These are phyloP conservation scores for Cephus runcator DNA, from an alignment of 2,888 invertebrate species.

Conservation along the genomic window DNA sequence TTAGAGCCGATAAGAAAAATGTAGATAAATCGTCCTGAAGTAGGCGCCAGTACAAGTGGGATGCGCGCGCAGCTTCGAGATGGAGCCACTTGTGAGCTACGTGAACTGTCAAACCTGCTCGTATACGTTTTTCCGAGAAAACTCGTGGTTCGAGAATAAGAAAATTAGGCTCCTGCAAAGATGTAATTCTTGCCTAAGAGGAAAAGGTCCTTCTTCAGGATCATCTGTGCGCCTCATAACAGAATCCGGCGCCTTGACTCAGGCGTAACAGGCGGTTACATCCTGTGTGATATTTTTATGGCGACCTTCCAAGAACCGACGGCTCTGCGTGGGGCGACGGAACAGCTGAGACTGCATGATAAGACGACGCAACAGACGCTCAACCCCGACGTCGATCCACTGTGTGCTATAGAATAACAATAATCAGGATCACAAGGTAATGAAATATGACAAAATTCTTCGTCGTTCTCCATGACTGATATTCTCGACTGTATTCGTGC, in stretches of 20 bases:
- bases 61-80: background rate
- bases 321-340: constrained; percentile 40
- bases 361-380: constrained; percentile 35
- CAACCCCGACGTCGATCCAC: background rate
- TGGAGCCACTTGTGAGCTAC: background rate
- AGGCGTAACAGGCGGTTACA: constrained; percentile 23
- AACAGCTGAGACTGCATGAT: constrained; percentile 54
- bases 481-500: background rate
- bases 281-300: constrained; percentile 53
- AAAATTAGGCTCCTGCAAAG: background rate
- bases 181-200: background rate
- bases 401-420: background rate
- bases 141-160: background rate
- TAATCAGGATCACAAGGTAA: background rate
- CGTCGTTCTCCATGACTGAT: background rate
- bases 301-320: constrained; percentile 52
- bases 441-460: background rate
- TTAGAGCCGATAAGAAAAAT: background rate
- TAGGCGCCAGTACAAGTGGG: background rate
- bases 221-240: background rate
- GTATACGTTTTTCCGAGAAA: background rate
- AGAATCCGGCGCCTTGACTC: constrained; percentile 1
- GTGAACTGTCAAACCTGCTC: background rate
- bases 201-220: background rate
- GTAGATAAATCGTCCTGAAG: background rate